Evolutionary conservation across 2,797 vertebrate genomes (phyloP).

Genomic region (Streptopelia turtur): DNA sequence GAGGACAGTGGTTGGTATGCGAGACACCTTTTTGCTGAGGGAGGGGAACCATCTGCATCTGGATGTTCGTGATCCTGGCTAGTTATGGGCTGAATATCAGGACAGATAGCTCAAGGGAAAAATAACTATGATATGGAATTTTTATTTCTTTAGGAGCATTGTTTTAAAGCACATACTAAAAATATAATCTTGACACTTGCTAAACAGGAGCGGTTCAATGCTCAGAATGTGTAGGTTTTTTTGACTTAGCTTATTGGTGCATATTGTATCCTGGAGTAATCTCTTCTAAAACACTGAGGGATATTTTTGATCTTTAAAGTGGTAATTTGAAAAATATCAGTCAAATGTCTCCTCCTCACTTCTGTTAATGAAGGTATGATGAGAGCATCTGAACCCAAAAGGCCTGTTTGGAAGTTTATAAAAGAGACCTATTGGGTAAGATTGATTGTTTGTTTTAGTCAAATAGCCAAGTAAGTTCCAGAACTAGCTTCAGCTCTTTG

Average conservation of each 20-base stretch:
- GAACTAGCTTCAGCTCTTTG: neutral
- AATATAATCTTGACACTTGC: neutral
- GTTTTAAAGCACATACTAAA: neutral
- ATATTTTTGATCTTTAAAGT: neutral
- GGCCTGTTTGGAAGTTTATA: neutral
- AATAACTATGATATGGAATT: neutral
- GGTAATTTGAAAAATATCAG: neutral
- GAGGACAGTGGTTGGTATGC: neutral
- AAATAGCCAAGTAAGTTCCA: neutral
- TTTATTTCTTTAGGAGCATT: neutral
- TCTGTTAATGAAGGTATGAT: neutral
- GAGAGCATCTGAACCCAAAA: neutral
- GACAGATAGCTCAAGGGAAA: neutral
- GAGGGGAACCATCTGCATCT: neutral
- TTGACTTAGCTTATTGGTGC: neutral
- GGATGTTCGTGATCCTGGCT: neutral
- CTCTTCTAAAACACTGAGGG: neutral
- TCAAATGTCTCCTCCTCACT: neutral
- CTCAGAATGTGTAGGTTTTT: neutral
- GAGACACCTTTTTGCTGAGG: neutral
- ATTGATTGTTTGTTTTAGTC: neutral
- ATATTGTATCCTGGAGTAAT: neutral
- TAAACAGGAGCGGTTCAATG: neutral
- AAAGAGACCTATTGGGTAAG: neutral
- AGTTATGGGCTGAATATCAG: neutral